A percentile compares a stretch with the other conserved stretches of the same genome.
Conservation (phyloP, 2,888 invertebrate genomes). For the Cephonodes hylas region DNA sequence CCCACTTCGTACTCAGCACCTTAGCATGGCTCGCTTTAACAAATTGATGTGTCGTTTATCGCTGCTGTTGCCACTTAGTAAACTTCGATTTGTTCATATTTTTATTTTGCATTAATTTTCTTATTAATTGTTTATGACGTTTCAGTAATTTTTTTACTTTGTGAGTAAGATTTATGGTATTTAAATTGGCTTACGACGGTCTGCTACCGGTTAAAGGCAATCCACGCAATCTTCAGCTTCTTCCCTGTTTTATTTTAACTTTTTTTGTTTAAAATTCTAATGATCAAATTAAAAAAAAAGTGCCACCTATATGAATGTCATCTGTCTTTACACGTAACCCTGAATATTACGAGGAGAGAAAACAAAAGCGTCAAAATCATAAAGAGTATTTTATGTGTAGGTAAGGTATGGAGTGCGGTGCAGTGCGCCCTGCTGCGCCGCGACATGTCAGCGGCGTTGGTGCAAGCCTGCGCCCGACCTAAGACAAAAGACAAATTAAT, state of each 20-base stretch:
- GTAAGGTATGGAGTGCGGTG: slow-evolving; percentile 17
- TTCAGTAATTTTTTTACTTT: too few species aligned
- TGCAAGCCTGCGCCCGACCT: slow-evolving; percentile 47
- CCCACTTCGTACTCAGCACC: slow-evolving; percentile 43
- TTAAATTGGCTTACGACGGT: too few species aligned
- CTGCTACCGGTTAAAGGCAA: too few species aligned
- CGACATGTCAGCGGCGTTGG: slow-evolving; percentile 64
- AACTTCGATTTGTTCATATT: neutral
- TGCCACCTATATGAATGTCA: too few species aligned
- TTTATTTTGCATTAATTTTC: neutral
- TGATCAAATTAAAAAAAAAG: too few species aligned
- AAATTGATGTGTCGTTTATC: slow-evolving; percentile 65
- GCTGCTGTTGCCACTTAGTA: slow-evolving; percentile 45
- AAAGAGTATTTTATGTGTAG: slow-evolving; percentile 8
- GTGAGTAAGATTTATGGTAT: too few species aligned
- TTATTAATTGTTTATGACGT: too few species aligned
- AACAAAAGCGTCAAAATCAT: slow-evolving; percentile 5
- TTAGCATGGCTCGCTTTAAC: slow-evolving; percentile 38
- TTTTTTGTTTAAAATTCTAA: too few species aligned
- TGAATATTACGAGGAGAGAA: neutral
- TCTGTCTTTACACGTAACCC: neutral
- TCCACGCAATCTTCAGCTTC: too few species aligned
- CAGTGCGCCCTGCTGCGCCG: slow-evolving; percentile 63
- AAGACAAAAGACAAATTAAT: slow-evolving; percentile 82
- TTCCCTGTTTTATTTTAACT: too few species aligned